Evolutionary conservation across 2,797 vertebrate genomes (phyloP).

Genomic region (Myiothlypis chrysogaster): DNA sequence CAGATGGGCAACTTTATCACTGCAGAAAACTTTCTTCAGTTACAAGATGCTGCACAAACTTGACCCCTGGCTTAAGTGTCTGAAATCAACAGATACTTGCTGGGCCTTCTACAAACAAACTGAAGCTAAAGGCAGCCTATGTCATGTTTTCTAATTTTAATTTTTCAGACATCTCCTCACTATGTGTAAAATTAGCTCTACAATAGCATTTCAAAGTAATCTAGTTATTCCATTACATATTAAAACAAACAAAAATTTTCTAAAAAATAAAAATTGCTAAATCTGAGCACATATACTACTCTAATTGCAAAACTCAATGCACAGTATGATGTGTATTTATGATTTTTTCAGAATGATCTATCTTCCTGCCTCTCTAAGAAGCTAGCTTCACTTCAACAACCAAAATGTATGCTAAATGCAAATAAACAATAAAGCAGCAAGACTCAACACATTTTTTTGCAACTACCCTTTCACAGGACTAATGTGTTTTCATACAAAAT

Average conservation of each 20-base stretch:
- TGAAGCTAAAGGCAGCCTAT: conserved; percentile 40
- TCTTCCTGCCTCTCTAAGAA: conserved; percentile 31
- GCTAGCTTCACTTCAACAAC: conserved; percentile 39
- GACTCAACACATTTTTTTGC: conserved; percentile 20
- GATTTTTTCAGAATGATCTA: conserved; percentile 17
- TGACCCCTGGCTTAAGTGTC: neutral
- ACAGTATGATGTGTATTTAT: conserved; percentile 53
- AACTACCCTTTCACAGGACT: conserved; percentile 67
- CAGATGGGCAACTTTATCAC: neutral
- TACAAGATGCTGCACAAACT: neutral
- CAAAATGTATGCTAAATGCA: conserved; percentile 38
- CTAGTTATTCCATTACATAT: conserved; percentile 51
- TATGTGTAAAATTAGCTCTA: conserved; percentile 55
- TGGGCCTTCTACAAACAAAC: neutral
- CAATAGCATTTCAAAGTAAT: conserved; percentile 48
- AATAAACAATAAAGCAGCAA: conserved; percentile 46
- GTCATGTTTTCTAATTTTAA: conserved; percentile 48
- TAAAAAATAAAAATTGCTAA: conserved; percentile 42
- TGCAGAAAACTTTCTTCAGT: neutral
- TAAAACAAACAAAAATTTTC: conserved; percentile 39
- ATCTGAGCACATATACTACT: conserved; percentile 50
- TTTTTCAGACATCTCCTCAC: conserved; percentile 23
- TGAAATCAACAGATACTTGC: neutral
- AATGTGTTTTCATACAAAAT: conserved; percentile 67
- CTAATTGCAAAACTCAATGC: conserved; percentile 54